Evolutionary conservation across 30 jellyfish, hydroid and myxozoan species (phyloP), one percentile per base, ranked within the genome.

Genomic region (Catostylus mosaicus): DNA sequence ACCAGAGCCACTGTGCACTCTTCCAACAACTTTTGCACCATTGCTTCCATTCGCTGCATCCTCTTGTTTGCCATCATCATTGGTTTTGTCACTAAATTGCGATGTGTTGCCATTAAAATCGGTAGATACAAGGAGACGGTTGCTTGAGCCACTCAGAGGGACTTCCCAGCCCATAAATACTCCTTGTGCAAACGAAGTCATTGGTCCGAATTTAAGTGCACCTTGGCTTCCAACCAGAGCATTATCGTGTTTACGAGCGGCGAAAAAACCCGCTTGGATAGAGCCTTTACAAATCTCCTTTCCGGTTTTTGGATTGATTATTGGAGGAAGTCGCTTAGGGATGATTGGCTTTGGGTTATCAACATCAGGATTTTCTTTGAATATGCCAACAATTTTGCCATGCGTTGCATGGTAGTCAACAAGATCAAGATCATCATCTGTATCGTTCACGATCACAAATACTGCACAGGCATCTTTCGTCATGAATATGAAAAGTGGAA

Each of bases 91-190:
- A 31, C 84, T 43, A 19, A 72, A 72, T 54, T 72, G 71, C 1
- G 84, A 72, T 43, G 71, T 72, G 35, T 52, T 72, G 52, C 84
- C 84, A 26, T 22, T 47, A 36, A 19, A 72, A 30, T 72, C 84
- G 18, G 71, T 71, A 30, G 84, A 72, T 14, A 72, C 84, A 30
- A 72, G 84, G 22, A 72, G 56, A 30, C 84, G 71, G 20, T 72
- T 72, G 34, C 72, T 72, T 45, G 67, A 48, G 16, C 60, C 57
- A 47, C 71, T 46, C 18, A 47, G 22, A 19, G 84, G 84, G 14
- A 72, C 84, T 30, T 72, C 71, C 84, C 84, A 72, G 26, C 84
- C 84, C 9, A 72, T 20, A 36, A 72, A 72, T 29, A 72, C 47
- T 4, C 84, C 84, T 43, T 72, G 45, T 40, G 84, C 30, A 27